Evolutionary conservation across 2,888 invertebrate genomes (phyloP).

Genomic region (Palloptera scutellata): DNA sequence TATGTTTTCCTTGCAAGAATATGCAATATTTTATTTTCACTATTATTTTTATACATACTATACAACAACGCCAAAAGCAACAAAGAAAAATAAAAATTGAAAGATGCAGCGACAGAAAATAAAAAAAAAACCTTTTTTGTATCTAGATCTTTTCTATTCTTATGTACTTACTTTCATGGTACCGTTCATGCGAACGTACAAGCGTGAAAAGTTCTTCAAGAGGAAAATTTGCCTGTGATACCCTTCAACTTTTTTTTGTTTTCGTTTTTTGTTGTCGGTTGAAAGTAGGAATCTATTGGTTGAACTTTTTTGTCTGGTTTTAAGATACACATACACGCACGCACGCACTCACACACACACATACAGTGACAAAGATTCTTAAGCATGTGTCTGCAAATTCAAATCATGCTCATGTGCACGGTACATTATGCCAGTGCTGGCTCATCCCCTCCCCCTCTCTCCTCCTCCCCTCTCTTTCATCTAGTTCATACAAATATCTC

Average conservation of each 20-base stretch:
- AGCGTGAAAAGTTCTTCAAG: constrained; percentile 42
- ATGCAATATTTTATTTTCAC: constrained; percentile 32
- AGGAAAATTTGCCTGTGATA: constrained; percentile 39
- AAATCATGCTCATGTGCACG: constrained; percentile 36
- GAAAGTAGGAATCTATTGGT: too few species aligned
- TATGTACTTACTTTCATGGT: constrained; percentile 26
- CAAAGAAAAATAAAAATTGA: neutral
- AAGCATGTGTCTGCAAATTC: constrained; percentile 29
- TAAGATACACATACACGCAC: neutral
- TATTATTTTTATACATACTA: neutral
- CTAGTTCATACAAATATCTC: neutral
- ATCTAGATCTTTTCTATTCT: constrained; percentile 21
- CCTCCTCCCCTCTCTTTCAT: neutral
- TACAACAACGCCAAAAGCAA: neutral
- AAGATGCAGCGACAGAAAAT: neutral
- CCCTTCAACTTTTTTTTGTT: too few species aligned
- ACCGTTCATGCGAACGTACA: constrained; percentile 8
- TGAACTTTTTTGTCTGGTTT: too few species aligned
- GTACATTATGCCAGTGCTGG: neutral
- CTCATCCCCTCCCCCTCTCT: neutral
- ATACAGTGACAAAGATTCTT: constrained; percentile 1
- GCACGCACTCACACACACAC: neutral
- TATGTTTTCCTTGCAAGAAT: constrained; percentile 26
- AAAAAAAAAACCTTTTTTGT: neutral
- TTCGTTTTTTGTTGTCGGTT: too few species aligned